Base-by-base conservation (phyloP, 2,113 vertebrate genomes). In the Microtus montanus region DNA sequence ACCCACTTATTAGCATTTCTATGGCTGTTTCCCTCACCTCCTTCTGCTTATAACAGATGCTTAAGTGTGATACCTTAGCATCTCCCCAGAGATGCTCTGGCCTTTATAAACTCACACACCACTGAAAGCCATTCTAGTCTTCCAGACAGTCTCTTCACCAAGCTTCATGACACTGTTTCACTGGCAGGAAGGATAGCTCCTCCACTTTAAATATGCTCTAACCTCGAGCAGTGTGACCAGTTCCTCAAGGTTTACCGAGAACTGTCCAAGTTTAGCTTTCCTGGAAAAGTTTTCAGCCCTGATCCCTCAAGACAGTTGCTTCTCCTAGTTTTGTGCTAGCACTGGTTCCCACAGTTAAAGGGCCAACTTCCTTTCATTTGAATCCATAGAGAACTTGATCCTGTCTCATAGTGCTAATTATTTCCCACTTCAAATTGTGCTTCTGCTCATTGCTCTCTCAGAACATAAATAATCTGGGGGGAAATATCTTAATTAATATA, bases 91-190 rank as follows among this genome's bases (percentile, higher is more conserved):
- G 8, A 2, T 7, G 9, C 3, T 13, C 17, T 3, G 38, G 58
- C 44, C 84, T 68, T 52, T 71, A 38, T 74, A 13, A 17, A 19
- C 28, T 71, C 12, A 1, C 4, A 24, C 20, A 15, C 14, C 12
- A 15, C 19, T 70, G 38, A 44, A 77, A 30, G 19, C 1, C n/a
- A 85, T 28, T 41, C 22, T 52, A n/a, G 20, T 61, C 63, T 70
- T 26, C 2, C 11, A 13, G 1, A 0, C 1, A 1, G 47, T 73
- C 38, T 9, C 68, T 58, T 20, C 28, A 10, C n/a, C 26, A 63
- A 92, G 17, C 24, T 28, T 15, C 12, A 1, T 4, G 1, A 3
- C 24, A 7, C 52, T 0, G 5, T 19, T 54, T 28, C 22, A 41
- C 35, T n/a, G 7, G 35, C 61, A 28, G 14, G 19, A 28, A n/a